phyloP scores from a whole-genome alignment of 2,888 invertebrate genomes.

The Drosophila incognita region DNA sequence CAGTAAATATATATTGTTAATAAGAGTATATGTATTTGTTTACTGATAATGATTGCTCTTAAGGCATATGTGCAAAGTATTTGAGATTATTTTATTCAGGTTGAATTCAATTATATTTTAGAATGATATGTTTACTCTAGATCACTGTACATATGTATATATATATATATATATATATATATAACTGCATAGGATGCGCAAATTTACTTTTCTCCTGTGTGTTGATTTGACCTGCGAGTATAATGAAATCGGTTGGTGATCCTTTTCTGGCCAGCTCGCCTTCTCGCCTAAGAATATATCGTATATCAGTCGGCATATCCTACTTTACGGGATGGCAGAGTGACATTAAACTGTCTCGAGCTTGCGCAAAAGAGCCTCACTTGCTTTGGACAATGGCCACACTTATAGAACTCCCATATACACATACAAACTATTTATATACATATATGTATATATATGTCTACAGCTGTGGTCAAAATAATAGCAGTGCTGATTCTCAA shows the following conservation, averaged over 20 bases:
- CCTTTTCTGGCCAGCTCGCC: background rate
- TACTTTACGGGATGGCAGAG: conserved; percentile 17
- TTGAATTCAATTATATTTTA: background rate
- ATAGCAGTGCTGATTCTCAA: background rate
- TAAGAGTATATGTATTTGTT: background rate
- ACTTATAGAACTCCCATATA: conserved; percentile 27
- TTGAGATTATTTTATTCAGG: background rate
- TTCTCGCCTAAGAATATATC: background rate
- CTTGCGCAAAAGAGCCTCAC: conserved; percentile 38
- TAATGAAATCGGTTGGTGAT: conserved; percentile 32
- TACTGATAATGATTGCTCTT: background rate
- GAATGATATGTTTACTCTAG: background rate
- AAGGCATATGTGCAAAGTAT: background rate
- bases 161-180: too few relatives aligned
- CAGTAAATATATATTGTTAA: background rate
- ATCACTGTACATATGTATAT: background rate
- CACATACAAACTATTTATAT: background rate
- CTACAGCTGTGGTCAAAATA: background rate
- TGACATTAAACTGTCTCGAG: conserved; percentile 54
- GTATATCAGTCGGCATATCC: conserved; percentile 22
- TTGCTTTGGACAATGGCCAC: conserved; percentile 31
- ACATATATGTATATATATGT: background rate
- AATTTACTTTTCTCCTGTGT: conserved; percentile 6
- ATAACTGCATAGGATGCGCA: background rate
- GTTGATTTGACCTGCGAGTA: conserved; percentile 24